A percentile compares a stretch with the other conserved stretches of the same genome.
These are phyloP conservation scores for Leiothrix lutea DNA, from an alignment of 2,113 vertebrate genomes.

Conservation along the genomic window DNA sequence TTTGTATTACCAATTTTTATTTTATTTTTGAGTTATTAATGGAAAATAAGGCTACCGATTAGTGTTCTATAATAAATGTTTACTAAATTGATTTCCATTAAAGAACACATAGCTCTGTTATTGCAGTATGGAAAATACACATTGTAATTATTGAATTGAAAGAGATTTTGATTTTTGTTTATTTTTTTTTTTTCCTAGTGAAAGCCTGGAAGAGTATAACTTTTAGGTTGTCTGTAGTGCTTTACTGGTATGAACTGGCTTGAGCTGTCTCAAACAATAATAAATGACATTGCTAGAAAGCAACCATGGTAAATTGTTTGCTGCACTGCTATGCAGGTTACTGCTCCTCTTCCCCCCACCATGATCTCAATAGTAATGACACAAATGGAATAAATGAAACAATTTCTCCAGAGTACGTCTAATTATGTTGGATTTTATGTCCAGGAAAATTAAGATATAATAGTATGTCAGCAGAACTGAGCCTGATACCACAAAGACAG, in stretches of 20 bases:
- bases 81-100: conserved; percentile 17
- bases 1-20: not conserved
- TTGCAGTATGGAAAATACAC: not conserved
- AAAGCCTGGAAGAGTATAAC: not conserved
- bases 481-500: not conserved
- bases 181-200: not conserved
- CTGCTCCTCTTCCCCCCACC: not conserved
- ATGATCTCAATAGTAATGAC: conserved; percentile 30
- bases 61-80: not conserved
- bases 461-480: not conserved
- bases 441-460: conserved; percentile 47
- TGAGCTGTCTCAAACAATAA: not conserved
- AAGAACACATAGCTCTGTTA: conserved; percentile 4
- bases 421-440: conserved; percentile 61
- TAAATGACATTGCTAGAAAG: conserved; percentile 27
- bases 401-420: conserved; percentile 30
- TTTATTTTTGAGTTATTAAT: not conserved
- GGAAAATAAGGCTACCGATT: not conserved
- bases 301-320: conserved; percentile 5
- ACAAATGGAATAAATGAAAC: conserved; percentile 31
- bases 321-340: not conserved
- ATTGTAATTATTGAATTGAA: not conserved
- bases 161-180: not conserved
- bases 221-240: conserved; percentile 4
- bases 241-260: not conserved